Conservation (phyloP, 2,113 vertebrate genomes). For the Pachycephala philippinensis region DNA sequence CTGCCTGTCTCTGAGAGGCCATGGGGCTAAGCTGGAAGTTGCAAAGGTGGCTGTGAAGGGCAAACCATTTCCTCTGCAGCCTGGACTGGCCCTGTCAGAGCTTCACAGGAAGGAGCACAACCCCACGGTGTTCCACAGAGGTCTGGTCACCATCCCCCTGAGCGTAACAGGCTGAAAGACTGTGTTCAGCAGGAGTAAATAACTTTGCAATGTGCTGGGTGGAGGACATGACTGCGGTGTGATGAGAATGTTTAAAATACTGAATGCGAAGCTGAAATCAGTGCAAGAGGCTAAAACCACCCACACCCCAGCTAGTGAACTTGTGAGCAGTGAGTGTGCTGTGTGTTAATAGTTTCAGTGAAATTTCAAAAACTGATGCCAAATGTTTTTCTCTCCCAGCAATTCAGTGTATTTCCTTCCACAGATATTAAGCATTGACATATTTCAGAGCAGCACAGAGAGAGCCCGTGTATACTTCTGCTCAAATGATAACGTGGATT, state of each 20-base stretch:
- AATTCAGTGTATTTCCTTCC: background rate
- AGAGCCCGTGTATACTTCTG: background rate
- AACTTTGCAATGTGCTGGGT: background rate
- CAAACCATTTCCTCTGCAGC: background rate
- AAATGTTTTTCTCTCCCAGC: background rate
- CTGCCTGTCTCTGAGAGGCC: background rate
- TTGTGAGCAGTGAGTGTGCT: background rate
- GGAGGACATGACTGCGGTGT: background rate
- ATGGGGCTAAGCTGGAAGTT: background rate
- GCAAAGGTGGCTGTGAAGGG: background rate
- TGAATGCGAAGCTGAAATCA: background rate
- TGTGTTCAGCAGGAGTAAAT: background rate
- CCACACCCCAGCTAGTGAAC: background rate
- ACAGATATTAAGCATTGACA: background rate
- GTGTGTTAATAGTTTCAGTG: background rate
- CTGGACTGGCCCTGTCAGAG: background rate
- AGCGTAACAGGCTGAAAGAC: background rate
- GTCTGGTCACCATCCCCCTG: background rate
- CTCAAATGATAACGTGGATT: background rate
- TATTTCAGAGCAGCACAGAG: background rate
- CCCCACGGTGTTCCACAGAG: rapidly evolving
- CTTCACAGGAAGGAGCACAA: background rate
- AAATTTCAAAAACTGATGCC: background rate
- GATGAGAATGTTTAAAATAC: background rate
- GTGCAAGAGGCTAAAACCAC: background rate